Conservation (phyloP, 2,113 vertebrate species). For the Limnothrissa miodon region DNA sequence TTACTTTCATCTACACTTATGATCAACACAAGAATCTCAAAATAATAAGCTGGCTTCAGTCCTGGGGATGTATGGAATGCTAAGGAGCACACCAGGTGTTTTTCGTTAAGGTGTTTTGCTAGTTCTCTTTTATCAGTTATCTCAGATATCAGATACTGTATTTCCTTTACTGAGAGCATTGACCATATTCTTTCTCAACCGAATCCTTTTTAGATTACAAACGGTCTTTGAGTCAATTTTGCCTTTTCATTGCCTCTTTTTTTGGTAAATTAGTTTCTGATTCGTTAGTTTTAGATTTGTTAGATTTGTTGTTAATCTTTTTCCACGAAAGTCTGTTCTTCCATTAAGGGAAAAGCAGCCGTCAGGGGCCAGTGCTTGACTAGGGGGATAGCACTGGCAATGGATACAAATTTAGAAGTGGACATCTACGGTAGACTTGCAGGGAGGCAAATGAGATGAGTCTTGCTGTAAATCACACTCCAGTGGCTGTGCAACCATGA, state of each 20-base stretch:
- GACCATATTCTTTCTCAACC: background rate
- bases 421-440: slow-evolving; percentile 58
- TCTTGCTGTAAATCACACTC: slow-evolving; percentile 61
- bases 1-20: slow-evolving; percentile 68
- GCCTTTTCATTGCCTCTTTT: background rate
- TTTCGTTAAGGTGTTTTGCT: background rate
- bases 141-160: background rate
- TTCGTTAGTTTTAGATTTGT: too few relatives aligned
- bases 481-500: slow-evolving; percentile 25
- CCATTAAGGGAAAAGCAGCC: slow-evolving; percentile 39
- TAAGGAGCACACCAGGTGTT: slow-evolving; percentile 55
- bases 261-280: too few relatives aligned
- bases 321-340: background rate
- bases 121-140: background rate
- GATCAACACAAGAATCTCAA: slow-evolving; percentile 54
- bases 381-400: slow-evolving; percentile 44
- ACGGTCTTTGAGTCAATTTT: too few relatives aligned
- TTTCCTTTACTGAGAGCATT: background rate
- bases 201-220: background rate
- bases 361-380: slow-evolving; percentile 25
- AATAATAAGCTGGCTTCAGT: slow-evolving; percentile 55
- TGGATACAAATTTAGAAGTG: slow-evolving; percentile 67
- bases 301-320: background rate
- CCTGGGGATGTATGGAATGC: slow-evolving; percentile 61
- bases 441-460: slow-evolving; percentile 52